phyloP scores from a whole-genome alignment of 2,797 vertebrate species.

The Poecilia velifera region DNA sequence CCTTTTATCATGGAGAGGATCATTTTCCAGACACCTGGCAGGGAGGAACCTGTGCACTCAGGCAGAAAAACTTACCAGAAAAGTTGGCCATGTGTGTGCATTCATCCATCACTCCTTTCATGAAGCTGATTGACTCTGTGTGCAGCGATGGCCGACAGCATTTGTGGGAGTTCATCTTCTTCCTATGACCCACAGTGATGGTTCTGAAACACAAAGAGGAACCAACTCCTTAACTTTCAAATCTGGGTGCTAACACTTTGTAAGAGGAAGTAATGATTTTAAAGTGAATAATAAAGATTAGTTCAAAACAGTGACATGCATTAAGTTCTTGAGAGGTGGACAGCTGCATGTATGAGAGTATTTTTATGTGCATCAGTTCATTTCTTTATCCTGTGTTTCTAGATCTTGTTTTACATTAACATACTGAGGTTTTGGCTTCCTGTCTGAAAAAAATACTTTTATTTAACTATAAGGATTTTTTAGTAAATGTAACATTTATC shows the following conservation, averaged over 20 bases:
- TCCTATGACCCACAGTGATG: background rate
- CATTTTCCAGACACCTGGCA: background rate
- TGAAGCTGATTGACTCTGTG: constrained; percentile 91
- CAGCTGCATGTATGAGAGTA: background rate
- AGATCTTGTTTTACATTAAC: background rate
- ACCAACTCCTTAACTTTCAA: background rate
- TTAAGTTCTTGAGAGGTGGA: background rate
- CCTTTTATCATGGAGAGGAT: background rate
- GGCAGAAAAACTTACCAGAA: constrained; percentile 81
- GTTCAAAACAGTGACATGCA: background rate
- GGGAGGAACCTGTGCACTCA: background rate
- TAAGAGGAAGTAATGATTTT: background rate
- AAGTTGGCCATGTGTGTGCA: constrained; percentile 99
- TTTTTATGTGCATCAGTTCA: background rate
- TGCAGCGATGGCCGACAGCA: constrained; percentile 82
- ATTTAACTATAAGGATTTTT: background rate
- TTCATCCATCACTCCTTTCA: constrained; percentile 99
- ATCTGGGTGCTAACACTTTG: background rate
- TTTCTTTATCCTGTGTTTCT: background rate
- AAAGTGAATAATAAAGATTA: background rate
- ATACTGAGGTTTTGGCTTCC: background rate
- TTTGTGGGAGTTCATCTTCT: constrained; percentile 15
- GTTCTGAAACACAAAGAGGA: constrained; percentile 4
- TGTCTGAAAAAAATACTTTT: background rate
- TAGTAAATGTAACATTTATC: background rate